Conservation (phyloP, 2,797 vertebrate genomes). For the Crenichthys baileyi region DNA sequence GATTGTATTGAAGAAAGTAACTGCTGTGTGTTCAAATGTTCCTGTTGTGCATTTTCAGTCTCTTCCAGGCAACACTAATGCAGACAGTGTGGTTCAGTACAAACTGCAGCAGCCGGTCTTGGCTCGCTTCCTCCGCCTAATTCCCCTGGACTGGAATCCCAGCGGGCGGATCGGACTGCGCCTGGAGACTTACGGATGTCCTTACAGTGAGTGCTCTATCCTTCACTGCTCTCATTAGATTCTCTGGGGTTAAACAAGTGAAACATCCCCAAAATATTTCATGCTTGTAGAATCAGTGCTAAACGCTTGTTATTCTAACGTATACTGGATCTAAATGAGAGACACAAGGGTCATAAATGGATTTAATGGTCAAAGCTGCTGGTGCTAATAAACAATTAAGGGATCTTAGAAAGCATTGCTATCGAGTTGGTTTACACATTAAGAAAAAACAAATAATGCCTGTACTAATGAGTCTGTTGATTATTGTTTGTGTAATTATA, state of each 20-base stretch:
- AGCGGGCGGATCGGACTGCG: slow-evolving; percentile 92
- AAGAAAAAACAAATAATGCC: neutral
- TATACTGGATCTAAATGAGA: neutral
- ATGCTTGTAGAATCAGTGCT: neutral
- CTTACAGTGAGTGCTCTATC: slow-evolving; percentile 85
- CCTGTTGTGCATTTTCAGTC: slow-evolving; percentile 73
- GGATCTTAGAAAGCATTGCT: neutral
- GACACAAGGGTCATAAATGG: neutral
- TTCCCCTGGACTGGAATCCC: slow-evolving; percentile 91
- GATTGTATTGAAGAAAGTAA: too few relatives aligned
- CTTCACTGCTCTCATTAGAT: neutral
- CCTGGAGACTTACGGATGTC: slow-evolving; percentile 91
- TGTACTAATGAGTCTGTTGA: neutral
- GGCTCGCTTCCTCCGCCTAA: slow-evolving; percentile 90
- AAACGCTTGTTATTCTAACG: neutral
- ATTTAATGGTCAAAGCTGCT: neutral
- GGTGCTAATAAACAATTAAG: neutral
- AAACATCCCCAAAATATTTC: neutral
- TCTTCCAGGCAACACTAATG: slow-evolving; percentile 92
- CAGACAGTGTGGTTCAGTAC: slow-evolving; percentile 91
- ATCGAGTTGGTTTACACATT: neutral
- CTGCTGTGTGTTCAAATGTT: fast-evolving
- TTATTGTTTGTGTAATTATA: neutral
- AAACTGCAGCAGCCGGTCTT: slow-evolving; percentile 91
- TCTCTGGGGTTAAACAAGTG: neutral